These are phyloP conservation scores for Therioaphis trifolii DNA, from an alignment of 2,888 invertebrate species.

Conservation along the genomic window DNA sequence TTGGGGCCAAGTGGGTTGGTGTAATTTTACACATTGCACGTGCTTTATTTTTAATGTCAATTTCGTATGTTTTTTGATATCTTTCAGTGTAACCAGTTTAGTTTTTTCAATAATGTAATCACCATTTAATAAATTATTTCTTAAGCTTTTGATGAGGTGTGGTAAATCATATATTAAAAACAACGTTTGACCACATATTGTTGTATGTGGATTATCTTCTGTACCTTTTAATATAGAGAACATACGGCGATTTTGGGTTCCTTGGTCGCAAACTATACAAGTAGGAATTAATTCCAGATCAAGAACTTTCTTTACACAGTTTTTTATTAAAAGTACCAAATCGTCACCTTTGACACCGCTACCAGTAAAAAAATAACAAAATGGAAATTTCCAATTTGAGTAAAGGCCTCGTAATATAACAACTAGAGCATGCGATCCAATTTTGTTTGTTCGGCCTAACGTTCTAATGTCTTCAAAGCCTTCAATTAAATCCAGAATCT, in stretches of 20 bases:
- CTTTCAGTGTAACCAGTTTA: background rate
- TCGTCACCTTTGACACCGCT: background rate
- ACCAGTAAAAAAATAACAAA: background rate
- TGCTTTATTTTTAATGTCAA: background rate
- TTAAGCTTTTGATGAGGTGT: no score
- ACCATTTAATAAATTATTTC: no score
- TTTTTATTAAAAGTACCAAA: background rate
- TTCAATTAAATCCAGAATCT: background rate
- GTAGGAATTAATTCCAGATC: background rate
- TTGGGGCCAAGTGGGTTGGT: no score
- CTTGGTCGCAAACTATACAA: no score
- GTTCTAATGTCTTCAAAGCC: background rate
- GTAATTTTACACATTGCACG: background rate
- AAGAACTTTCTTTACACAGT: background rate
- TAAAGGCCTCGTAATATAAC: background rate
- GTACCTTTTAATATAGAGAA: background rate
- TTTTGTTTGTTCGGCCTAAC: background rate
- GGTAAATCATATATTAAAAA: no score
- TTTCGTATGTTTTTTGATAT: background rate
- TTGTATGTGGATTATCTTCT: background rate
- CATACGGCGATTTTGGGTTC: no score
- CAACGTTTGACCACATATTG: no score
- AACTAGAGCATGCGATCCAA: background rate
- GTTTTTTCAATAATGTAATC: background rate
- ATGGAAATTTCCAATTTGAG: constrained; percentile 7